These are phyloP conservation scores for Choreutis nemorana DNA, from an alignment of 2,888 invertebrate species.

Conservation along the genomic window DNA sequence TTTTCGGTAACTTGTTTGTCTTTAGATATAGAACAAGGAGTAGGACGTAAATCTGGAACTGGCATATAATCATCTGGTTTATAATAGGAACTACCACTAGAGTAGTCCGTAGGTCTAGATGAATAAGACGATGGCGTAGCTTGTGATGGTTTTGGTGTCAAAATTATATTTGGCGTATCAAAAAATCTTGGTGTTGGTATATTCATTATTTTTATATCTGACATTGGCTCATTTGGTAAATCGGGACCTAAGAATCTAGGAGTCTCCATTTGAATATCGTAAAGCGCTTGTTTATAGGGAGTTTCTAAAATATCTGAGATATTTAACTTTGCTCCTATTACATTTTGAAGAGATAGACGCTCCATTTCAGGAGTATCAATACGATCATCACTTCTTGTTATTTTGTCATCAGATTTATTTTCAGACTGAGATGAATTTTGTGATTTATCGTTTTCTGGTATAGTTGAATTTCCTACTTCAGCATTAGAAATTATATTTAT, in stretches of 20 bases:
- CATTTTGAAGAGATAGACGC: constrained; percentile 42
- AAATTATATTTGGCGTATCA: constrained; percentile 31
- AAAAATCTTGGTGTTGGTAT: constrained; percentile 67
- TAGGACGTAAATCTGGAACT: constrained; percentile 24
- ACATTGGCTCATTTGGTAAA: constrained; percentile 45
- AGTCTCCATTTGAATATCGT: constrained; percentile 61
- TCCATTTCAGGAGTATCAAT: constrained; percentile 50
- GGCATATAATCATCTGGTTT: constrained; percentile 65
- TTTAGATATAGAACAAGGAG: constrained; percentile 22
- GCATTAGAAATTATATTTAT: constrained; percentile 30
- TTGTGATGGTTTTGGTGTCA: constrained; percentile 29
- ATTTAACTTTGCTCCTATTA: constrained; percentile 47
- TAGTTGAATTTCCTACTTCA: constrained; percentile 11
- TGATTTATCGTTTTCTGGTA: constrained; percentile 16
- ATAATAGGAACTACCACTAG: constrained; percentile 70
- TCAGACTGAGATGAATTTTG: constrained; percentile 24
- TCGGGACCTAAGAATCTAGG: constrained; percentile 60
- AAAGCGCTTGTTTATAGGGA: constrained; percentile 61
- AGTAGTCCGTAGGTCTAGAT: constrained; percentile 65
- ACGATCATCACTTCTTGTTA: too few species aligned
- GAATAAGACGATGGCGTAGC: constrained; percentile 52
- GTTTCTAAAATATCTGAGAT: constrained; percentile 64
- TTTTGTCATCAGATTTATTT: constrained; percentile 12
- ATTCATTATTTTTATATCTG: constrained; percentile 65
- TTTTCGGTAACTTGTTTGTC: constrained; percentile 4